These are phyloP conservation scores for Crotalus helleri DNA, from an alignment of 2,113 vertebrate species.

Conservation along the genomic window DNA sequence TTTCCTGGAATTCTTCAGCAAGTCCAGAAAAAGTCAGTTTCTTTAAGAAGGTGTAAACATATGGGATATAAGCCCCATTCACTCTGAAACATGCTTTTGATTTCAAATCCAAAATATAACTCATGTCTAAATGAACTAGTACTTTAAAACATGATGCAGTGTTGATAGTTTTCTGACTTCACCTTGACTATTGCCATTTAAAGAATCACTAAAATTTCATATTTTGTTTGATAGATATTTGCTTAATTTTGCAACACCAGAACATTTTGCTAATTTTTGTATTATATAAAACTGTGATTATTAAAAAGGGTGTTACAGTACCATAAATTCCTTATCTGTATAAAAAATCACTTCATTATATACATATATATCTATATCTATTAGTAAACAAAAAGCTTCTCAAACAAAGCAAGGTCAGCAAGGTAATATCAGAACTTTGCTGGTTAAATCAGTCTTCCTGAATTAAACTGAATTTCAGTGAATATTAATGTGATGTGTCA, in stretches of 20 bases:
- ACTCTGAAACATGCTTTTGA: not conserved
- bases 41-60: not conserved
- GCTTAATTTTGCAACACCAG: conserved; percentile 9
- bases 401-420: conserved; percentile 21
- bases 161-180: conserved; percentile 23
- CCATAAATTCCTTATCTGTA: conserved; percentile 44
- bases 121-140: conserved; percentile 48
- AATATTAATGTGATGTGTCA: conserved; percentile 3
- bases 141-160: conserved; percentile 41
- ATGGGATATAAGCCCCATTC: not conserved
- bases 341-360: conserved; percentile 55
- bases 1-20: not conserved
- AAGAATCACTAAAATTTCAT: conserved; percentile 42
- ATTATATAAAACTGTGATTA: conserved; percentile 50
- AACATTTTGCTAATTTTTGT: conserved; percentile 19
- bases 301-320: conserved; percentile 39
- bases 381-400: conserved; percentile 51
- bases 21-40: not conserved
- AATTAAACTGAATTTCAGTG: conserved; percentile 39
- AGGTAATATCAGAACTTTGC: conserved; percentile 25
- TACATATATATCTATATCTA: conserved; percentile 24
- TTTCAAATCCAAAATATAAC: conserved; percentile 41
- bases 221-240: conserved; percentile 24
- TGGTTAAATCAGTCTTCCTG: conserved; percentile 18
- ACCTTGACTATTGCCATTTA: conserved; percentile 26